Evolutionary conservation across 2,797 vertebrate species (phyloP), one percentile per base, ranked within the genome.

Genomic region (Apodemus agrarius): DNA sequence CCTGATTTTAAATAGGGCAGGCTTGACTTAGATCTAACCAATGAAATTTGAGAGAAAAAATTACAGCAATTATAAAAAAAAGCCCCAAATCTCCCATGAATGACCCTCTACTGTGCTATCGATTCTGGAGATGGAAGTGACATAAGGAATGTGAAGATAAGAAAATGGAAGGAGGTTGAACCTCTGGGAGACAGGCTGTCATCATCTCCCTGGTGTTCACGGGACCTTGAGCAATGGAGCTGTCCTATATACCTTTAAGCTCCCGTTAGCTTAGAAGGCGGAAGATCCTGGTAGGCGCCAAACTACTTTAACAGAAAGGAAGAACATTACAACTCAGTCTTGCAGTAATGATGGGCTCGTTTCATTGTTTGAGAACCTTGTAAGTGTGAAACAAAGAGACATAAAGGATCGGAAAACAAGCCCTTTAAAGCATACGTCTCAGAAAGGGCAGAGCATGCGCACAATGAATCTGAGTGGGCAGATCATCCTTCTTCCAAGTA

Each of bases 21-120:
- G 19, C 24, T 40, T 78, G 34, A 67, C 19, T 49, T 40, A n/a
- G 72, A n/a, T n/a, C 37, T 95, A 43, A 54, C 3, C 37, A 72
- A 8, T 43, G 43, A 72, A 79, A 72, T 43, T 49, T 72, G 72
- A 75, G 13, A 22, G 10, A 26, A 59, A 37, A 85, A 49, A 63
- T 14, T 52, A 21, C 13, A 80, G 11, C 6, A n/a, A 63, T 12
- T 57, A 2, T n/a, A 16, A 37, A 0, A 37, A 0, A 4, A 63
- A 76, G n/a, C 16, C 10, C 29, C 21, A 54, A 57, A 69, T 9
- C 22, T 80, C 6, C 67, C 12, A 31, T 17, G 57, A 57, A 57
- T 3, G 63, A 75, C 54, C 17, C 37, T 83, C 83, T 12, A 40
- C 49, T 24, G 8, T 75, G 17, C 14, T 81, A 22, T 40, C 74